Conservation (phyloP, 1,140 invertebrate species). For the Melipona quadrifasciata region DNA sequence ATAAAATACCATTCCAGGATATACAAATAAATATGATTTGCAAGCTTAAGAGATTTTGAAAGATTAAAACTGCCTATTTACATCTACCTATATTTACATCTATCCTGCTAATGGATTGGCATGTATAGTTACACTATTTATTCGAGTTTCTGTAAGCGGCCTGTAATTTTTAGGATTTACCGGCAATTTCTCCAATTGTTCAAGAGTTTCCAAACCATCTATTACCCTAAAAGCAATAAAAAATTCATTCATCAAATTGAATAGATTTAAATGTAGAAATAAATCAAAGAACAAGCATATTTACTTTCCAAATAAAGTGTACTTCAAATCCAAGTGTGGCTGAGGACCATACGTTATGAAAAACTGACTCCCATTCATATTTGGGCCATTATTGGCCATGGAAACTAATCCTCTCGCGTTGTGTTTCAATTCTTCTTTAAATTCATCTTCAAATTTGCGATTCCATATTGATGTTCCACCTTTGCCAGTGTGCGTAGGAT, state of each 20-base stretch:
- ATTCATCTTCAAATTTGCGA: conserved; percentile 97
- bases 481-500: conserved; percentile 97
- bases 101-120: conserved; percentile 95
- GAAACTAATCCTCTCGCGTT: conserved; percentile 93
- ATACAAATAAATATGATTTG: conserved; percentile 38
- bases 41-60: neutral
- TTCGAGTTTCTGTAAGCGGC: conserved; percentile 91
- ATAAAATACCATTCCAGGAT: conserved; percentile 79
- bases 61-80: neutral
- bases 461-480: conserved; percentile 96
- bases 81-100: conserved; percentile 46
- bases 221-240: conserved; percentile 90
- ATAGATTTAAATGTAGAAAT: neutral
- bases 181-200: conserved; percentile 97
- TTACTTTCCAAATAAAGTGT: conserved; percentile 98
- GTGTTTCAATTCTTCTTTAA: conserved; percentile 97
- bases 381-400: conserved; percentile 99
- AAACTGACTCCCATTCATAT: conserved; percentile 99
- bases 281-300: conserved; percentile 56
- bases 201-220: conserved; percentile 97
- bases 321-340: conserved; percentile 98
- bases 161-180: conserved; percentile 96
- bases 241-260: neutral
- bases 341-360: conserved; percentile 97
- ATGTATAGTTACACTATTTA: conserved; percentile 96